A percentile compares a stretch with the other conserved stretches of the same genome.
Conservation (phyloP, 2,113 vertebrate genomes). For the Hippocampus zosterae region DNA sequence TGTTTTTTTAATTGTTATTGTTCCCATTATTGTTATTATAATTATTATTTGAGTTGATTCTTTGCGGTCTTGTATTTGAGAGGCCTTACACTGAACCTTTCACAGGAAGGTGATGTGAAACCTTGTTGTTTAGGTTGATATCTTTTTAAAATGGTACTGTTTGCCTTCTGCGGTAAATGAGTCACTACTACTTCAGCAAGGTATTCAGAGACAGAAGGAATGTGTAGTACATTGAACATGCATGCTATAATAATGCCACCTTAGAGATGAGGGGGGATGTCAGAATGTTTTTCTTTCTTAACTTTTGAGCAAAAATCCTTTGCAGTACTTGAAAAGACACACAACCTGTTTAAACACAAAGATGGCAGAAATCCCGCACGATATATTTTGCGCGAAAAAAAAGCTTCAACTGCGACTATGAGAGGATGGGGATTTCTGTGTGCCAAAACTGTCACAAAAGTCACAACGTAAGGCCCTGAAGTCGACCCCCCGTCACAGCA, state of each 20-base stretch:
- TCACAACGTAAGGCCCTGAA: slow-evolving; percentile 58
- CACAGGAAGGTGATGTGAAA: slow-evolving; percentile 66
- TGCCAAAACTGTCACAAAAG: slow-evolving; percentile 61
- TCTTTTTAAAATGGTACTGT: slow-evolving; percentile 75
- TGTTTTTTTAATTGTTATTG: slow-evolving; percentile 1
- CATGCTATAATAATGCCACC: slow-evolving; percentile 49
- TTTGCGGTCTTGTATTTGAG: slow-evolving; percentile 74
- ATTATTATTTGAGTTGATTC: slow-evolving; percentile 46
- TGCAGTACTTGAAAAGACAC: slow-evolving; percentile 74
- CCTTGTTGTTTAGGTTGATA: slow-evolving; percentile 64
- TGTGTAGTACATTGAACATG: slow-evolving; percentile 59
- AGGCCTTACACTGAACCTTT: slow-evolving; percentile 79
- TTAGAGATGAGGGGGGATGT: slow-evolving; percentile 39
- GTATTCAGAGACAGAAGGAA: slow-evolving; percentile 72
- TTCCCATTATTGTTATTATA: slow-evolving; percentile 11
- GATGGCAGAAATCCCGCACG: slow-evolving; percentile 48
- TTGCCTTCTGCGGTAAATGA: slow-evolving; percentile 74
- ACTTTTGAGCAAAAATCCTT: slow-evolving; percentile 67
- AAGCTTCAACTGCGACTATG: slow-evolving; percentile 50
- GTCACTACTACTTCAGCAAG: slow-evolving; percentile 69
- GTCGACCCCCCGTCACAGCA: slow-evolving; percentile 38
- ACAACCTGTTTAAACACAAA: slow-evolving; percentile 18
- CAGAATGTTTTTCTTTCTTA: slow-evolving; percentile 63
- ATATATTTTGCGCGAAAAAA: slow-evolving; percentile 45
- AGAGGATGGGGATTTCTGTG: slow-evolving; percentile 42